These are phyloP conservation scores for Morpho deidamia DNA, from an alignment of 2,888 invertebrate genomes.

Conservation along the genomic window DNA sequence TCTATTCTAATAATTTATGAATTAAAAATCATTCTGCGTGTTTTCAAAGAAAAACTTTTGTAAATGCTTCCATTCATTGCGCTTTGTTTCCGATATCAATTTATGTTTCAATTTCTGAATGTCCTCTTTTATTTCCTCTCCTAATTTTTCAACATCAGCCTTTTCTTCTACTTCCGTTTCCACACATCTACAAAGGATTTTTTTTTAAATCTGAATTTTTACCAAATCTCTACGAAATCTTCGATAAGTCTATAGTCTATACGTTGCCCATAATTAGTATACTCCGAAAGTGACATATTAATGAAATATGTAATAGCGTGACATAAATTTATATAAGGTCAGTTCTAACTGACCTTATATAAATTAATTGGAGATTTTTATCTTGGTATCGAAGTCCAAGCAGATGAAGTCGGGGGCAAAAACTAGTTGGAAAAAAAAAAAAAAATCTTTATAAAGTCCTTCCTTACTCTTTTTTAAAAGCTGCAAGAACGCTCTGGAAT, in stretches of 20 bases:
- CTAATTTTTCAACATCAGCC: conserved; percentile 48
- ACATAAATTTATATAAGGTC: too few species aligned
- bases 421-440: too few species aligned
- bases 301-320: too few species aligned
- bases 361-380: too few species aligned
- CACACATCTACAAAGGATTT: conserved; percentile 40
- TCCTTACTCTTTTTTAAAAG: conserved; percentile 53
- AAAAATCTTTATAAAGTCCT: not conserved
- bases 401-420: too few species aligned
- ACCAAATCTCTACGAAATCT: too few species aligned
- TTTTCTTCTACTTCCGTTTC: conserved; percentile 50
- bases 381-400: too few species aligned
- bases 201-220: not conserved
- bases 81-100: conserved; percentile 55
- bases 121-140: conserved; percentile 52
- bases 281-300: too few species aligned
- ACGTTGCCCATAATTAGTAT: too few species aligned
- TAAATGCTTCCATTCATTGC: conserved; percentile 54
- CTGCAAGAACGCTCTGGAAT: conserved; percentile 46
- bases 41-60: conserved; percentile 53
- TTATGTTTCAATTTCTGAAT: conserved; percentile 56
- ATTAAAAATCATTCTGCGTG: conserved; percentile 59
- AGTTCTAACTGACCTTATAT: too few species aligned
- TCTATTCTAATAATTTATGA: too few species aligned
- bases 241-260: too few species aligned